phyloP scores from a whole-genome alignment of 2,113 vertebrate species.

The Empidonax traillii region DNA sequence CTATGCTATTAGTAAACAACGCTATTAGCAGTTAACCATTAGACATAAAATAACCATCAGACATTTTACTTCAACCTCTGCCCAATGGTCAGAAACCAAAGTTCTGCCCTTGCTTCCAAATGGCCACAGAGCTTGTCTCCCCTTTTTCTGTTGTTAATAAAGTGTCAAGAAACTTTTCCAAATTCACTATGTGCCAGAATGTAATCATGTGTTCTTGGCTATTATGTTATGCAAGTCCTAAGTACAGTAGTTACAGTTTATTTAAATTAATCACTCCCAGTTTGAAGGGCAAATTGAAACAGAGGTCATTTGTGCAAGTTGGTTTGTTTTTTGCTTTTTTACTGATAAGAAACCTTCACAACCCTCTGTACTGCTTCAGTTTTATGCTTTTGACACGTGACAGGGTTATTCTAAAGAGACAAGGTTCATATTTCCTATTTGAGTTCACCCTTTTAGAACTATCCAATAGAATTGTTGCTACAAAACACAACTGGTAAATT shows the following conservation, averaged over 20 bases:
- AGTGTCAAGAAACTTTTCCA: background rate
- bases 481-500: background rate
- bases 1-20: background rate
- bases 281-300: slow-evolving; percentile 2
- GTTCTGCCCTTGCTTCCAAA: background rate
- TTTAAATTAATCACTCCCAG: background rate
- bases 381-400: background rate
- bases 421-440: background rate
- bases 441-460: background rate
- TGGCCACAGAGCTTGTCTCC: background rate
- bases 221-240: background rate
- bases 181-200: background rate
- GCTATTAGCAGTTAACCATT: background rate
- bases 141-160: background rate
- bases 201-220: background rate
- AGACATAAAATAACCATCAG: background rate
- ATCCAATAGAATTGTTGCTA: background rate
- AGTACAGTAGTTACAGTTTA: background rate
- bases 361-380: background rate
- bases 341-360: background rate
- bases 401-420: background rate
- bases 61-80: slow-evolving; percentile 4
- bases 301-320: background rate
- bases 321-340: background rate
- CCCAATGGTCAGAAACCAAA: background rate